These are phyloP conservation scores for Brachionus calyciflorus DNA, from an alignment of 1,140 invertebrate species.

Conservation along the genomic window DNA sequence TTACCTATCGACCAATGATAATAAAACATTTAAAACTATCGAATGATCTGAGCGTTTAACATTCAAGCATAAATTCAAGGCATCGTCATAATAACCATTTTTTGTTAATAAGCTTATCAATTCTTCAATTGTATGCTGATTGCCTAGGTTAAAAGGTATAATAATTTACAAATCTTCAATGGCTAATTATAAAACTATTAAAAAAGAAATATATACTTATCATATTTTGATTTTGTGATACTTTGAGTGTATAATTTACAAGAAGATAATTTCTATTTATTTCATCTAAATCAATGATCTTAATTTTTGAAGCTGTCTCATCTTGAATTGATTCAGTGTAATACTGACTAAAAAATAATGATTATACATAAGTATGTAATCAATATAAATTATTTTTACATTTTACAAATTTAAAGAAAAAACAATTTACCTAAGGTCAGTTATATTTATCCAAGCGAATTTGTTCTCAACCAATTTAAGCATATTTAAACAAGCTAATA, in stretches of 20 bases:
- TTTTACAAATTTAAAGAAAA: not conserved
- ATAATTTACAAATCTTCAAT: not conserved
- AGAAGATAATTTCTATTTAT: conserved; percentile 38
- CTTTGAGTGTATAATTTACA: conserved; percentile 11
- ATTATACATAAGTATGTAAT: not conserved
- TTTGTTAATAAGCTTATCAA: conserved; percentile 11
- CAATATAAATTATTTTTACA: not conserved
- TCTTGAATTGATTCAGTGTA: not conserved
- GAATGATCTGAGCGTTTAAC: conserved; percentile 4
- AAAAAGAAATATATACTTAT: not conserved
- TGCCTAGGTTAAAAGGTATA: not conserved
- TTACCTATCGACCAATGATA: not conserved
- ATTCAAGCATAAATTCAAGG: not conserved
- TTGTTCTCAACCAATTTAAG: conserved; percentile 9
- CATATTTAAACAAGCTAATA: conserved; percentile 21
- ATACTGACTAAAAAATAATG: not conserved
- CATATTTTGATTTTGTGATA: conserved; percentile 2
- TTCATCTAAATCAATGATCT: conserved; percentile 31
- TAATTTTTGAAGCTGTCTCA: not conserved
- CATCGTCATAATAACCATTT: conserved; percentile 25
- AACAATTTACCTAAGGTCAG: not conserved
- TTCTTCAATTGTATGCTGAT: conserved; percentile 18
- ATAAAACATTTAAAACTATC: not conserved
- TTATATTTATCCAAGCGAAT: conserved; percentile 23
- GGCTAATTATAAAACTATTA: too few relatives aligned